Percentiles rank a stretch among this genome's conserved stretches.
Evolutionary conservation across 2,888 invertebrate genomes (phyloP).

Genomic region (Alsophila aescularia): DNA sequence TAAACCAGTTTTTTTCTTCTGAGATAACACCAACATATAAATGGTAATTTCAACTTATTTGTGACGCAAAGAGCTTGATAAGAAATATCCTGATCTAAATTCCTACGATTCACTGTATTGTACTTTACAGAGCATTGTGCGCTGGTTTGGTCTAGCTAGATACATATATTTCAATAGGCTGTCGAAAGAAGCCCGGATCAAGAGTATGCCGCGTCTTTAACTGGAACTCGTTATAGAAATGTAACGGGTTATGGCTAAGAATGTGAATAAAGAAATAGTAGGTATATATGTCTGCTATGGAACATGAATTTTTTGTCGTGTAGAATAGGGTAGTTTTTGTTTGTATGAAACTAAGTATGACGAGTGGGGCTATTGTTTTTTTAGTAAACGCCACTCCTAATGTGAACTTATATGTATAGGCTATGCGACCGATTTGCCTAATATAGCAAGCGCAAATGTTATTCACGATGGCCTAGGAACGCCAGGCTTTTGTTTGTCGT

Average conservation of each 20-base stretch:
- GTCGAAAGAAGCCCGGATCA: slow-evolving; percentile 39
- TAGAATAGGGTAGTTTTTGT: slow-evolving; percentile 5
- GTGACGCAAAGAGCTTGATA: too few species aligned
- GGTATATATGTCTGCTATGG: slow-evolving; percentile 2
- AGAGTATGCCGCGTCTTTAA: slow-evolving; percentile 41
- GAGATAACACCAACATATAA: too few species aligned
- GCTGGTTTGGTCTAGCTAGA: slow-evolving; percentile 26
- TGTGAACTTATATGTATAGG: too few species aligned
- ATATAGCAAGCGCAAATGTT: too few species aligned
- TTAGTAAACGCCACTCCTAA: too few species aligned
- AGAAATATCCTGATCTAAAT: not conserved
- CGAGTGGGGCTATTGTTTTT: too few species aligned
- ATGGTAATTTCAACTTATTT: too few species aligned
- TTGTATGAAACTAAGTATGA: too few species aligned
- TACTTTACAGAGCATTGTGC: slow-evolving; percentile 25
- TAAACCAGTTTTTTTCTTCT: too few species aligned
- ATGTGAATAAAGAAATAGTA: slow-evolving; percentile 8
- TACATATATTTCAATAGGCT: slow-evolving; percentile 47
- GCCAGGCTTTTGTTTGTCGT: too few species aligned
- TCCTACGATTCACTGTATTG: slow-evolving; percentile 29
- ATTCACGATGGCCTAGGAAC: too few species aligned
- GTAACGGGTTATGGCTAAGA: slow-evolving; percentile 19
- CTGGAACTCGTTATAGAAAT: slow-evolving; percentile 28
- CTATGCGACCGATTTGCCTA: too few species aligned
- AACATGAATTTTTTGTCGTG: slow-evolving; percentile 1